Conservation (phyloP, 1,140 invertebrate species). For the Hypsibius dujardini region DNA sequence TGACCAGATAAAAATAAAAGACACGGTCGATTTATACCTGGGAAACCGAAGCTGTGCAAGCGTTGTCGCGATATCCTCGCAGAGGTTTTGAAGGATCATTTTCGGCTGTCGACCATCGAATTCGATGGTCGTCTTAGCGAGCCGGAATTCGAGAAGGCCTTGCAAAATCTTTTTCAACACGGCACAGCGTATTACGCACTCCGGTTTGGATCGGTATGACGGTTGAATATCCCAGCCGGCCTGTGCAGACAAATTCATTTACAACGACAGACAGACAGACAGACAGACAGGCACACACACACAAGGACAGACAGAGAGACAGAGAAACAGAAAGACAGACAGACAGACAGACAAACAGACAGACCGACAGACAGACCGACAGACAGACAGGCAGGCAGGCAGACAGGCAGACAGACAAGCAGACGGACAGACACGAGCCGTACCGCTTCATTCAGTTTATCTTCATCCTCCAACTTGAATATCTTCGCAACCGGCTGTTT, state of each 20-base stretch:
- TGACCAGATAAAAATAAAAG: too few species aligned
- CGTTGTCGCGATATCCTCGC: not conserved
- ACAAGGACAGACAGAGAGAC: too few species aligned
- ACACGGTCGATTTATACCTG: not conserved
- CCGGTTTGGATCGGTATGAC: not conserved
- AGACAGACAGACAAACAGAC: too few species aligned
- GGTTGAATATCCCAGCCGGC: not conserved
- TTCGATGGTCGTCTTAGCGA: not conserved
- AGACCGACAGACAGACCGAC: too few species aligned
- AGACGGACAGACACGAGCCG: not conserved
- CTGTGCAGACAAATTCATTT: not conserved
- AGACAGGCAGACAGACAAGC: too few species aligned
- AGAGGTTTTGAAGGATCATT: not conserved
- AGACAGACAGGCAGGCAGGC: too few species aligned
- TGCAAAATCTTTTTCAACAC: conserved; percentile 5
- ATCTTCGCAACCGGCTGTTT: conserved; percentile 1
- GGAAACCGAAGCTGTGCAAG: not conserved
- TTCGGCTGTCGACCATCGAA: not conserved
- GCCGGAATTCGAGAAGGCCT: not conserved
- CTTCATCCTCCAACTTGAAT: conserved; percentile 6
- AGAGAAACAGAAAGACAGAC: too few species aligned
- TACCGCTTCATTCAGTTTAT: conserved; percentile 6
- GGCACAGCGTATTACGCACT: not conserved
- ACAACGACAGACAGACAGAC: too few species aligned
- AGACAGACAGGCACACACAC: too few species aligned